Percentiles rank a stretch among this genome's conserved stretches.
phyloP scores from a whole-genome alignment of 2,888 invertebrate species.

The Drosophila monieri region DNA sequence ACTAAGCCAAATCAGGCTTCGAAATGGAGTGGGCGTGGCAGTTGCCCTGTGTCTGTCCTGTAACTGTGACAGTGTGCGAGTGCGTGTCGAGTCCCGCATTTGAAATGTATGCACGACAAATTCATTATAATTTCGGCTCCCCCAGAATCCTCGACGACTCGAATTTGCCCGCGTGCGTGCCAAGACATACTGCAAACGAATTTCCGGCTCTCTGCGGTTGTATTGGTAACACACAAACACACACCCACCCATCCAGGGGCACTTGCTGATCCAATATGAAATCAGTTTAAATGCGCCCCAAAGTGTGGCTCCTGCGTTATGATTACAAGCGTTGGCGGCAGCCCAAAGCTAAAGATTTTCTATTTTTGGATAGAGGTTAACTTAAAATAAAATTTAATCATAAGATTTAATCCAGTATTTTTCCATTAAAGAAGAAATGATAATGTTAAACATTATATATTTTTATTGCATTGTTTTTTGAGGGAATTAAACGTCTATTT shows the following conservation, averaged over 20 bases:
- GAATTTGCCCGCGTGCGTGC: conserved; percentile 70
- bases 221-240: conserved; percentile 37
- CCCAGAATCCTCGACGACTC: conserved; percentile 47
- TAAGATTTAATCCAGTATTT: too few relatives aligned
- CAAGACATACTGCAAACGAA: conserved; percentile 61
- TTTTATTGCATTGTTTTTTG: neutral
- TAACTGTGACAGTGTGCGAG: too few relatives aligned
- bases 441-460: neutral
- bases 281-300: conserved; percentile 78
- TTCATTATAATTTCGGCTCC: conserved; percentile 70
- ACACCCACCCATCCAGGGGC: neutral
- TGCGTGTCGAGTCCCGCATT: conserved; percentile 42
- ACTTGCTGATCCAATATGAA: conserved; percentile 52
- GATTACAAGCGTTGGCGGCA: conserved; percentile 58
- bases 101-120: conserved; percentile 68
- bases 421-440: too few relatives aligned
- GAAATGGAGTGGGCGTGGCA: conserved; percentile 29
- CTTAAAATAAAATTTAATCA: neutral
- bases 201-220: conserved; percentile 51
- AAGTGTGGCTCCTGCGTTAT: conserved; percentile 75
- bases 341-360: conserved; percentile 11
- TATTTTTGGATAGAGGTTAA: neutral
- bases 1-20: conserved; percentile 60
- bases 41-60: conserved; percentile 17
- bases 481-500: neutral